phyloP scores from a whole-genome alignment of 2,888 invertebrate species.

The Chironomus tentans region DNA sequence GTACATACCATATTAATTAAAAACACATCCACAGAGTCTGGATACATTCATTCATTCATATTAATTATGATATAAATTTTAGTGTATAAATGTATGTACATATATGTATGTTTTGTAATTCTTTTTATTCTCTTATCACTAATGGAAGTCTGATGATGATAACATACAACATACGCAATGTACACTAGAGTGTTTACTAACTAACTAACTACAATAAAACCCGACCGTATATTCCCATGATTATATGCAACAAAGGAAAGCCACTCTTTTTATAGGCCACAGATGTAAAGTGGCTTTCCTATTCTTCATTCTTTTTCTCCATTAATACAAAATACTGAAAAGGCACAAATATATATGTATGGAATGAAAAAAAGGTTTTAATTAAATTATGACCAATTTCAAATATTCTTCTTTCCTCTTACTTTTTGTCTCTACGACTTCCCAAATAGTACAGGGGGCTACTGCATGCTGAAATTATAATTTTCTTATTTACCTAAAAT shows the following conservation, averaged over 20 bases:
- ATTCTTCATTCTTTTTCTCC: no score
- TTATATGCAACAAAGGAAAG: no score
- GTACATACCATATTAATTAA: slow-evolving; percentile 16
- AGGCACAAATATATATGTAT: not conserved
- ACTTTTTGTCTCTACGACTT: not conserved
- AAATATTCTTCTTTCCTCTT: not conserved
- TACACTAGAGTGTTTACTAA: no score
- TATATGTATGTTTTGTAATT: no score
- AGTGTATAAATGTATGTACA: not conserved
- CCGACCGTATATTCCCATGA: no score
- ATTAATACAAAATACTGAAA: no score
- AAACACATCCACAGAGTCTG: slow-evolving; percentile 10
- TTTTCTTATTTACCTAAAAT: no score
- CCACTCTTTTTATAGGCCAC: not conserved
- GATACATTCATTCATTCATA: slow-evolving; percentile 2
- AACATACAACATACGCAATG: no score
- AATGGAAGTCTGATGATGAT: not conserved
- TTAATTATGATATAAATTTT: slow-evolving; percentile 12
- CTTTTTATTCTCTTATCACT: not conserved
- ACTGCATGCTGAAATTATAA: no score
- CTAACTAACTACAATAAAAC: no score
- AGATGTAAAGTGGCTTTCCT: slow-evolving; percentile 2
- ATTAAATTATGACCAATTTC: slow-evolving; percentile 17
- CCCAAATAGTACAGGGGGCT: no score
- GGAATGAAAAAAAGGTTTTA: not conserved